A percentile compares a stretch with the other conserved stretches of the same genome.
These are phyloP conservation scores for Dynastes hyllus DNA, from an alignment of 2,888 invertebrate genomes.

Conservation along the genomic window DNA sequence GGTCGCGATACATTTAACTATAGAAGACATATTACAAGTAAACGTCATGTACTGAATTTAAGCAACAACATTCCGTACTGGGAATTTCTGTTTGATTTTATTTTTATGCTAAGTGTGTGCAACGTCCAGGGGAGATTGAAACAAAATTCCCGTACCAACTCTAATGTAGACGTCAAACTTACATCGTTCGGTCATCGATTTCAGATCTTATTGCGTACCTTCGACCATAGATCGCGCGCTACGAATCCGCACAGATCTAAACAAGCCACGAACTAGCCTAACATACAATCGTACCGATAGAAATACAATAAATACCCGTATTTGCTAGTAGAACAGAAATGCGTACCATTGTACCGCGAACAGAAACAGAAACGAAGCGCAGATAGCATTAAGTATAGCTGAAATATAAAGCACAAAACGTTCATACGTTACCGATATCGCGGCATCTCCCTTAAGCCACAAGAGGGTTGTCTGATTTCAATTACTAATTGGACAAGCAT, in stretches of 20 bases:
- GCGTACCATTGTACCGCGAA: constrained; percentile 26
- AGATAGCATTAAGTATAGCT: constrained; percentile 50
- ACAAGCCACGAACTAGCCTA: too few relatives aligned
- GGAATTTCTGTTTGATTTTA: too few relatives aligned
- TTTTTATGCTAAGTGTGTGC: too few relatives aligned
- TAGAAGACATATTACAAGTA: too few relatives aligned
- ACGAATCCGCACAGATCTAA: too few relatives aligned
- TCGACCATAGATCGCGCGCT: neutral
- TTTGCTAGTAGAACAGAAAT: constrained; percentile 11
- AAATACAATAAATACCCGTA: neutral
- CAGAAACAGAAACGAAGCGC: constrained; percentile 1
- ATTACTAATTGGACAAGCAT: constrained; percentile 67
- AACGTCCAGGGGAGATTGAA: too few relatives aligned
- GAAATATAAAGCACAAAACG: constrained; percentile 54
- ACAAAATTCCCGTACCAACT: too few relatives aligned
- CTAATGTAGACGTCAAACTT: too few relatives aligned
- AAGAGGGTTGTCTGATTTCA: constrained; percentile 65
- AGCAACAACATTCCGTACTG: too few relatives aligned
- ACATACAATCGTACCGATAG: neutral
- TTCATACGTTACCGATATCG: constrained; percentile 64
- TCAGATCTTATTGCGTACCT: neutral
- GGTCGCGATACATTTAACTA: too few relatives aligned
- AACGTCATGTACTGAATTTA: too few relatives aligned
- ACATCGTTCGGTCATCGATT: neutral
- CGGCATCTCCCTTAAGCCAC: constrained; percentile 62